phyloP scores from a whole-genome alignment of 1,140 invertebrate genomes.

The Theocolax elegans region DNA sequence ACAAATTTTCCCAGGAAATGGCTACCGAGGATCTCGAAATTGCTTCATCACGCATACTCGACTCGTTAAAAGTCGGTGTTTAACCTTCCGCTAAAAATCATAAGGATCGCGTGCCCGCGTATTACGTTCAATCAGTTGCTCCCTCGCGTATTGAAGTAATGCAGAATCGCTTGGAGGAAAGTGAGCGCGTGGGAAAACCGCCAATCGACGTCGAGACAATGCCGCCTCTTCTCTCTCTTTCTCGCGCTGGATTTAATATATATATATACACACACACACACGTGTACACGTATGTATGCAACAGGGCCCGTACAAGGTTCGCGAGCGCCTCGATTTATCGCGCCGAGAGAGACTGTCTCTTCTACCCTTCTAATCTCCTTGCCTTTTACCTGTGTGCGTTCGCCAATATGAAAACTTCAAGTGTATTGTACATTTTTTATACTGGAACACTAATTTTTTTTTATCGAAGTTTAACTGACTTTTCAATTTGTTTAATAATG shows the following conservation, averaged over 20 bases:
- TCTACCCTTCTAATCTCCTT: not conserved
- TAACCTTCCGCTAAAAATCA: not conserved
- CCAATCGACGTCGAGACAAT: not conserved
- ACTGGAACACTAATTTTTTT: too few relatives aligned
- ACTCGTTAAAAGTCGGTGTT: too few relatives aligned
- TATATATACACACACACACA: not conserved
- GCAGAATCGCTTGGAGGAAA: constrained; percentile 13
- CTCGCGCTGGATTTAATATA: not conserved
- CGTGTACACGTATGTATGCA: too few relatives aligned
- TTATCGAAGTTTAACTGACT: too few relatives aligned
- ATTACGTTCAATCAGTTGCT: not conserved
- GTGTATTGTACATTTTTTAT: too few relatives aligned
- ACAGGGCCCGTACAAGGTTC: constrained; percentile 5
- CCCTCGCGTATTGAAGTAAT: not conserved
- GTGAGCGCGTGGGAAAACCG: constrained; percentile 29
- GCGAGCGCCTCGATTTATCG: constrained; percentile 4
- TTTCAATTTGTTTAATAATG: too few relatives aligned
- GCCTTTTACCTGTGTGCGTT: too few relatives aligned
- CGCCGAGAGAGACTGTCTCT: not conserved
- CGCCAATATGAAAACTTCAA: too few relatives aligned
- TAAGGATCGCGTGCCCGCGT: constrained; percentile 2
- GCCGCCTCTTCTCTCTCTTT: not conserved
- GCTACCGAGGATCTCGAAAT: too few relatives aligned
- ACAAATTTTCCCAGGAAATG: too few relatives aligned
- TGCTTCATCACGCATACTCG: too few relatives aligned